Evolutionary conservation across 2,113 vertebrate species (phyloP).

Genomic region (Cricetomys ansorgei): DNA sequence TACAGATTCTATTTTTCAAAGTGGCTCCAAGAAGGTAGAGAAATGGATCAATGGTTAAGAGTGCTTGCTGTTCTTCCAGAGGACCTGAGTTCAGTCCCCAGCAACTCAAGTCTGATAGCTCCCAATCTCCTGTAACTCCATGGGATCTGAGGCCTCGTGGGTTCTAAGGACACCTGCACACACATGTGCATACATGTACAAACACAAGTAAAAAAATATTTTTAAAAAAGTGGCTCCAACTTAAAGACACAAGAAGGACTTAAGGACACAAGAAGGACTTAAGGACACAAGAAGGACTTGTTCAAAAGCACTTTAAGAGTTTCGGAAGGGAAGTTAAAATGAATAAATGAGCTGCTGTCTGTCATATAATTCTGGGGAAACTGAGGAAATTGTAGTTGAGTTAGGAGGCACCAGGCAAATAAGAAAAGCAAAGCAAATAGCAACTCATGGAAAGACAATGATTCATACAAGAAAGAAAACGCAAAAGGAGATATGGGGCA

Average conservation of each 20-base stretch:
- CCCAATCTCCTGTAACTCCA: too few species aligned
- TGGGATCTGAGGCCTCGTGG: too few species aligned
- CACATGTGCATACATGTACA: too few species aligned
- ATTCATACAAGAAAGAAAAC: background rate
- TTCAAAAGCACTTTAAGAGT: background rate
- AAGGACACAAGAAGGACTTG: background rate
- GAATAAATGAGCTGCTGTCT: background rate
- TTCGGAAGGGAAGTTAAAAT: background rate
- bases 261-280: too few species aligned
- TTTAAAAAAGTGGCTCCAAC: too few species aligned
- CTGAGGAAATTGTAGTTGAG: background rate
- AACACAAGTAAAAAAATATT: too few species aligned
- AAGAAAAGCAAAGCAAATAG: conserved; percentile 15
- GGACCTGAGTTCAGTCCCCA: too few species aligned
- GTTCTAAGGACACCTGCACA: too few species aligned
- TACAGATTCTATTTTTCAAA: background rate
- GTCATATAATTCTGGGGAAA: conserved; percentile 14
- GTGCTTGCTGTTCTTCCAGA: too few species aligned
- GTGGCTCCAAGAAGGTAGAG: background rate
- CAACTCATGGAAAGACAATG: background rate
- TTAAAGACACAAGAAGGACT: too few species aligned
- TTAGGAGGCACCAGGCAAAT: conserved; percentile 4
- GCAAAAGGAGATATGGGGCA: background rate
- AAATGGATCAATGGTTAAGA: too few species aligned
- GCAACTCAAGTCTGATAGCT: too few species aligned